These are phyloP conservation scores for Lepus oiostolus DNA, from an alignment of 2,797 vertebrate species.

Conservation along the genomic window DNA sequence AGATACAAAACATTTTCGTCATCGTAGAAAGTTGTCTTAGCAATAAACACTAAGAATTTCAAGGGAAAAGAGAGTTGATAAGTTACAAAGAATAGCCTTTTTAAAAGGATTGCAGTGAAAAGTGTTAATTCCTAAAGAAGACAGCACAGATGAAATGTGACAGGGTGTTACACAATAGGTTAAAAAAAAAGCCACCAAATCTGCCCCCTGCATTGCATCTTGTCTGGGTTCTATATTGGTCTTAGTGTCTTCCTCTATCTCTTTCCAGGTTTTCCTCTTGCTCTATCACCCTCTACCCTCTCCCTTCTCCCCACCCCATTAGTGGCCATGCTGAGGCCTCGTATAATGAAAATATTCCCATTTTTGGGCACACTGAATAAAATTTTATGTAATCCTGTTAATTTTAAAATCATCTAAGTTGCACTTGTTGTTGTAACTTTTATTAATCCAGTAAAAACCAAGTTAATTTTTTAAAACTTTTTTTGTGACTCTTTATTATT, in stretches of 20 bases:
- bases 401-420: constrained; percentile 44
- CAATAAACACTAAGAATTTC: constrained; percentile 4
- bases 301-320: neutral
- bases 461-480: constrained; percentile 57
- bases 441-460: constrained; percentile 13
- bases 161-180: neutral
- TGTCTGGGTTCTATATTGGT: neutral
- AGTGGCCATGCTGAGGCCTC: neutral
- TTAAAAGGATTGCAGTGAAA: neutral
- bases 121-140: neutral
- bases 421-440: constrained; percentile 50
- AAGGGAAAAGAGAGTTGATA: constrained; percentile 16
- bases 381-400: constrained; percentile 16
- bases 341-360: constrained; percentile 53
- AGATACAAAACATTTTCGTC: constrained; percentile 8
- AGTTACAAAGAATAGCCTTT: constrained; percentile 3
- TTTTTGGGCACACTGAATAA: constrained; percentile 14
- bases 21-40: neutral
- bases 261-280: constrained; percentile 11
- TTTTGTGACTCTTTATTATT: constrained; percentile 41
- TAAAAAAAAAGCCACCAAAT: neutral
- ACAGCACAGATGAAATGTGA: neutral
- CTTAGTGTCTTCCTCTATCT: neutral
- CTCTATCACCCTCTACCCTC: neutral
- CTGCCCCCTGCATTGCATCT: neutral